Evolutionary conservation across 2,113 vertebrate species (phyloP), one percentile per base, ranked within the genome.

Genomic region (Sinosuthora webbiana): DNA sequence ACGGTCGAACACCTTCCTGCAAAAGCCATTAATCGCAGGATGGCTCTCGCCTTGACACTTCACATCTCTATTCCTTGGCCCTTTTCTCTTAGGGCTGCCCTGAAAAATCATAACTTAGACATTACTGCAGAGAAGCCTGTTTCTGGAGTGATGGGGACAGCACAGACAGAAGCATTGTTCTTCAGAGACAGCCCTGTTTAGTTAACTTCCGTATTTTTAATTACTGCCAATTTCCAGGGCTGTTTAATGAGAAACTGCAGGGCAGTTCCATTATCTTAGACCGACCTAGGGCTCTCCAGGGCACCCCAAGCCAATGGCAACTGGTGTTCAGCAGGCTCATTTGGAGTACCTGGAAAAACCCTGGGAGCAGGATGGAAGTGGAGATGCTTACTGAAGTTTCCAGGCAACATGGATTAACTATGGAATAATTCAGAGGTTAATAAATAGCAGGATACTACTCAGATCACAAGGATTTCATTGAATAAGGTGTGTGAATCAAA

Each of bases 181-280:
- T 87, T 88, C 47, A 92, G 70, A 94, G 89, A 90, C 89, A 94
- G 86, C 11, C n/a, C 82, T 93, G 50, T 74, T 85, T 77, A 93
- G 89, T 85, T 79, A 93, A 87, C 49, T 71, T 85, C 82, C 3
- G 7, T 31, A 76, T 65, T 87, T 93, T 89, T 93, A 96, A 95
- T 96, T 94, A 91, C 81, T 84, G 70, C 17, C 77, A 67, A 5
- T 67, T 92, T 90, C 83, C 91, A n/a, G 45, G 23, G 41, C 74
- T 77, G 45, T 56, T 93, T 88, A 94, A 96, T 55, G 81, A 91
- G 79, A 71, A 85, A 80, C 71, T 16, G 7, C 2, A 2, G 44
- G 67, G 74, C 44, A 84, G 53, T 30, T 67, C 44, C n/a, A 53
- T 70, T 87, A 73, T 39, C 84, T 84, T 13, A 90, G 87, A 74